A percentile compares a stretch with the other conserved stretches of the same genome.
phyloP scores from a whole-genome alignment of 2,797 vertebrate genomes.

The Gallirallus australis region DNA sequence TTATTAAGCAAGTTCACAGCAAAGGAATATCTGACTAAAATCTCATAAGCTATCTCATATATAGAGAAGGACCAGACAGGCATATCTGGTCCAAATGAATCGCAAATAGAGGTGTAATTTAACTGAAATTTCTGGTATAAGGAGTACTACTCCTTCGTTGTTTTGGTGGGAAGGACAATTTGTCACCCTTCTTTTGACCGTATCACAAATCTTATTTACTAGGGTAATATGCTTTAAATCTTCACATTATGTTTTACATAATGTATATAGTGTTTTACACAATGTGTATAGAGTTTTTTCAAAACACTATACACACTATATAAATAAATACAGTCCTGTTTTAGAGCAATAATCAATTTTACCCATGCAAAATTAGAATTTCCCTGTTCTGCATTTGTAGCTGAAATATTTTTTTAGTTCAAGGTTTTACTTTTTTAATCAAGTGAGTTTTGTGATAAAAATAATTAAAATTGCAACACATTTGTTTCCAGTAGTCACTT shows the following conservation, averaged over 20 bases:
- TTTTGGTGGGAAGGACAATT: not conserved
- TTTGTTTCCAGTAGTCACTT: not conserved
- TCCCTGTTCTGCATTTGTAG: not conserved
- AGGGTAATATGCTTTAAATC: not conserved
- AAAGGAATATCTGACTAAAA: not conserved
- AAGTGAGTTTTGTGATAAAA: slow-evolving; percentile 12
- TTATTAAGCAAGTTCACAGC: not conserved
- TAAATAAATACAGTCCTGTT: not conserved
- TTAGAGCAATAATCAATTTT: not conserved
- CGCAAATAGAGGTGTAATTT: not conserved
- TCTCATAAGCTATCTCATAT: not conserved
- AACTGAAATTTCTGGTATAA: not conserved
- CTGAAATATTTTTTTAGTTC: slow-evolving; percentile 29
- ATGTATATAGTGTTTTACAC: no score
- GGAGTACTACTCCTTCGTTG: not conserved
- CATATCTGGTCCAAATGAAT: not conserved
- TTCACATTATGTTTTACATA: not conserved
- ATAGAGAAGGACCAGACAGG: not conserved
- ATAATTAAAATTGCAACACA: slow-evolving; percentile 35
- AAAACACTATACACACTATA: rapidly evolving
- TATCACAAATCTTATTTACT: not conserved
- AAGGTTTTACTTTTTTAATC: slow-evolving; percentile 21
- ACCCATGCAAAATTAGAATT: not conserved
- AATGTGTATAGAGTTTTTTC: not conserved
- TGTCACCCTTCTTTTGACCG: not conserved